A percentile compares a stretch with the other conserved stretches of the same genome.
Conservation (phyloP, 2,797 vertebrate genomes). For the Psittacula echo region DNA sequence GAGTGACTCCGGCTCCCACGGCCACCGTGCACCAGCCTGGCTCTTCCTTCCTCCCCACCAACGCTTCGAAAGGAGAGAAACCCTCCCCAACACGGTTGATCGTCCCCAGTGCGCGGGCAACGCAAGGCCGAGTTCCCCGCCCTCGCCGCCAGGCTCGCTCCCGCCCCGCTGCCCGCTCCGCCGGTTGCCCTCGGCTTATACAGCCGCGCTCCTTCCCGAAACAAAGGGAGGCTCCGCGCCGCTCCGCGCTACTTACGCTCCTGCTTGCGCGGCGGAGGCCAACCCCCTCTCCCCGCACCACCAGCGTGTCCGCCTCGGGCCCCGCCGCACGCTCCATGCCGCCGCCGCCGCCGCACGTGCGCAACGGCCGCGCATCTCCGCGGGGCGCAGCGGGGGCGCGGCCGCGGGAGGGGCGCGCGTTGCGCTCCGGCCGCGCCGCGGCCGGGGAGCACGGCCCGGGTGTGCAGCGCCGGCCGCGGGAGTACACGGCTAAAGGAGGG, state of each 20-base stretch:
- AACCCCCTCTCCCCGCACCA: background rate
- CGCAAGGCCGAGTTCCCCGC: background rate
- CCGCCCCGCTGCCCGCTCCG: background rate
- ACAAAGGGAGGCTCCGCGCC: background rate
- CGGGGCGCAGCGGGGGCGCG: background rate
- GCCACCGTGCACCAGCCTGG: background rate
- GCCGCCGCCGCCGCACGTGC: background rate
- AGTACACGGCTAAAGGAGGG: background rate
- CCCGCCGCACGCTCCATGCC: background rate
- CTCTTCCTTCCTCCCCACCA: background rate
- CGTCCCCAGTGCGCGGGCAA: background rate
- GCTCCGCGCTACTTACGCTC: background rate
- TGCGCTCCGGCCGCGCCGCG: too few species aligned
- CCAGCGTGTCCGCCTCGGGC: background rate
- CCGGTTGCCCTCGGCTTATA: background rate
- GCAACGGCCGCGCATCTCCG: background rate
- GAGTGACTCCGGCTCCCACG: background rate
- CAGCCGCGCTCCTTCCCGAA: background rate
- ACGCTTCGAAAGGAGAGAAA: rapidly evolving
- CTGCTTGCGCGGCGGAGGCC: background rate
- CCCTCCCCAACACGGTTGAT: background rate
- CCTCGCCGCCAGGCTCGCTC: background rate
- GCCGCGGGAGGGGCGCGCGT: background rate
- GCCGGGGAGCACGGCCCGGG: too few species aligned
- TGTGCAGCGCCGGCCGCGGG: background rate